Conservation (phyloP, 1,140 invertebrate species). For the Harpegnathos saltator region DNA sequence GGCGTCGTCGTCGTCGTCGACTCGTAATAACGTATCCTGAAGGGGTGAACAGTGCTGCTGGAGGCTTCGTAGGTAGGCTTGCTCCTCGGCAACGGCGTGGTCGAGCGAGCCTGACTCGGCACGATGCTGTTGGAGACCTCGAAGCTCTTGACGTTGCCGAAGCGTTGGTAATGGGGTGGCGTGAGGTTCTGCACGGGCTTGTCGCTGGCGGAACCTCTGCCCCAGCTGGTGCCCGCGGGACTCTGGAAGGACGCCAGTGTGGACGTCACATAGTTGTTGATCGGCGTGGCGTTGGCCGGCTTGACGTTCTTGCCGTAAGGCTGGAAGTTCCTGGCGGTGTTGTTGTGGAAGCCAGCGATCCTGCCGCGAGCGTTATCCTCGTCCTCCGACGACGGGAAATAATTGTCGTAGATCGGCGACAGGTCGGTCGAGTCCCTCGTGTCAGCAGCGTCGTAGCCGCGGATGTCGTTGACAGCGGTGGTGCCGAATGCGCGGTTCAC, state of each 20-base stretch:
- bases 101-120: constrained; percentile 40
- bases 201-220: constrained; percentile 52
- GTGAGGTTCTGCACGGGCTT: constrained; percentile 75
- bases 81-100: constrained; percentile 40
- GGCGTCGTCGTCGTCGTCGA: no score
- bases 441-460: constrained; percentile 67
- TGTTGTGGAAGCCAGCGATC: constrained; percentile 86
- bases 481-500: constrained; percentile 78
- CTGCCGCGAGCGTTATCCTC: constrained; percentile 72
- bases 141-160: constrained; percentile 44
- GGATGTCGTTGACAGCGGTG: constrained; percentile 69
- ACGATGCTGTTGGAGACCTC: constrained; percentile 53
- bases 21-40: constrained; percentile 79
- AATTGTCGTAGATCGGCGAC: constrained; percentile 79
- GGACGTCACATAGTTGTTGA: constrained; percentile 83
- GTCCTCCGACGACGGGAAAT: constrained; percentile 80
- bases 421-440: constrained; percentile 68
- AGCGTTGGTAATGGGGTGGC: constrained; percentile 66
- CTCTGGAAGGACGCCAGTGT: constrained; percentile 75
- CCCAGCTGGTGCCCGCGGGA: constrained; percentile 26
- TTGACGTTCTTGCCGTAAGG: constrained; percentile 83
- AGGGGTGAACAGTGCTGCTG: constrained; percentile 72
- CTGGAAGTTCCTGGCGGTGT: constrained; percentile 76
- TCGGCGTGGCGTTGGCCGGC: constrained; percentile 78
- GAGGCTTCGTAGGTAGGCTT: constrained; percentile 51